Conservation (phyloP, 2,113 vertebrate species). For the Bubalus kerabau region DNA sequence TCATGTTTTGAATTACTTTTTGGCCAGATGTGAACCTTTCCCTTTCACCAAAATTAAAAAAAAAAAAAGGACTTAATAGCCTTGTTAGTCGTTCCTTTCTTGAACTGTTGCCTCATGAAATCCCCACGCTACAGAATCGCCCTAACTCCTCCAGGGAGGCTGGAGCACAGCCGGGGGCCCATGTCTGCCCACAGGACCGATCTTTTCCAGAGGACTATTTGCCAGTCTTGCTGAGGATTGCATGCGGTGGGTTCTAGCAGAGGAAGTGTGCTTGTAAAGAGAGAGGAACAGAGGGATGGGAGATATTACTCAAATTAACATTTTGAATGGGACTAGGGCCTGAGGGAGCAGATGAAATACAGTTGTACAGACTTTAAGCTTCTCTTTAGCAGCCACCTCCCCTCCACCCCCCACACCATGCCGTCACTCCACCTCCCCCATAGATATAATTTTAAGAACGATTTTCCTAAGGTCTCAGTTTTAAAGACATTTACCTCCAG, state of each 20-base stretch:
- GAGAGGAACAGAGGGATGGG: not conserved
- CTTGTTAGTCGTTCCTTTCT: not conserved
- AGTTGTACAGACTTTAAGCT: not conserved
- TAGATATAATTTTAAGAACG: not conserved
- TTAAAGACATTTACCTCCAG: not conserved
- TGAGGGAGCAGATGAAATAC: not conserved
- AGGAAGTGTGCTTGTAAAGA: not conserved
- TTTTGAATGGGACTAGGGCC: not conserved
- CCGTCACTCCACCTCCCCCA: not conserved
- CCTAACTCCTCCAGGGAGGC: not conserved
- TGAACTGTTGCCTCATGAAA: not conserved
- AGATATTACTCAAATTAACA: not conserved
- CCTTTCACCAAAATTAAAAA: not conserved
- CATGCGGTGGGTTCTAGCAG: not conserved
- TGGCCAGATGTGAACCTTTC: not conserved
- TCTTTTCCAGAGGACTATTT: not conserved
- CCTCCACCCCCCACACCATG: not conserved
- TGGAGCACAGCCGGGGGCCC: not conserved
- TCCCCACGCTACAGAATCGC: no score
- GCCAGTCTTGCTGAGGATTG: not conserved
- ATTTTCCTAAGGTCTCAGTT: not conserved
- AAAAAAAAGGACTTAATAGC: not conserved
- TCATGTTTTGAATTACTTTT: not conserved
- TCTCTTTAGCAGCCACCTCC: not conserved
- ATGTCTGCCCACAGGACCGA: not conserved